These are phyloP conservation scores for Antheraea mylitta DNA, from an alignment of 1,140 invertebrate genomes.

Conservation along the genomic window DNA sequence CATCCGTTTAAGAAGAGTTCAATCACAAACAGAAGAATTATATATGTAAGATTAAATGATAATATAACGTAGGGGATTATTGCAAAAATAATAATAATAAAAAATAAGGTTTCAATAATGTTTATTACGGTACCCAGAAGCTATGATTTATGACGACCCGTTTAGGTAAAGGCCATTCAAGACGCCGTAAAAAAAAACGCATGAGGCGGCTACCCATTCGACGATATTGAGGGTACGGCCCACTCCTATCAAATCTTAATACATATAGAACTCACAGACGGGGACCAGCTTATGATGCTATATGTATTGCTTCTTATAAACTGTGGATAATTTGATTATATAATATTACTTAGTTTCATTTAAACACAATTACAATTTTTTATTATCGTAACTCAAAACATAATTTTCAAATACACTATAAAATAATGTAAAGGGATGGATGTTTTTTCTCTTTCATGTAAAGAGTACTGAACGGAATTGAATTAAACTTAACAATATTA, in stretches of 20 bases:
- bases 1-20: no score
- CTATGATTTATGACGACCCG: constrained; percentile 39
- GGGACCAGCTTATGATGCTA: neutral
- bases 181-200: constrained; percentile 37
- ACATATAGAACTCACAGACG: neutral
- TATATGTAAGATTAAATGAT: no score
- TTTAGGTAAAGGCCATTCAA: constrained; percentile 36
- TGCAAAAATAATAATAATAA: neutral
- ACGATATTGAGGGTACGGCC: constrained; percentile 27
- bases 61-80: neutral
- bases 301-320: neutral
- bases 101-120: neutral
- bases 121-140: constrained; percentile 17
- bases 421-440: no score
- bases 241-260: neutral
- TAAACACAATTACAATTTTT: no score
- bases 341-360: no score
- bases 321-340: no score
- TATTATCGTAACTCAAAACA: no score
- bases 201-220: constrained; percentile 23
- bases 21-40: no score
- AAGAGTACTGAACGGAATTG: no score
- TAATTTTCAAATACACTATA: no score
- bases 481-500: no score
- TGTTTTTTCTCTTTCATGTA: no score